phyloP scores from a whole-genome alignment of 2,113 vertebrate genomes.

The Struthio camelus region DNA sequence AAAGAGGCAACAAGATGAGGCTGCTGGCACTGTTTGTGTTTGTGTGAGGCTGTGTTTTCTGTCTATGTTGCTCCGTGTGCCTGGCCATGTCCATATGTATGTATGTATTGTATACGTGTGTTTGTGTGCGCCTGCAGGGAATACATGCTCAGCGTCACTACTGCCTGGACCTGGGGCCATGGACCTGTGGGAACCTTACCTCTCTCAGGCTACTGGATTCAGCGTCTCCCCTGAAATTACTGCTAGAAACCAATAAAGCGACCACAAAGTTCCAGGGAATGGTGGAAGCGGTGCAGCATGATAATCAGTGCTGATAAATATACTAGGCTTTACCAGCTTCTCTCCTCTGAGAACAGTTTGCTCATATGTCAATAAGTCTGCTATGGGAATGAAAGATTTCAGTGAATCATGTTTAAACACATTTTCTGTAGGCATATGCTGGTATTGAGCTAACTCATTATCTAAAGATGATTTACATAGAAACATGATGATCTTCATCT shows the following conservation, averaged over 20 bases:
- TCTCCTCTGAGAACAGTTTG: neutral
- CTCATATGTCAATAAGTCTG: constrained; percentile 23
- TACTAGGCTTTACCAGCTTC: neutral
- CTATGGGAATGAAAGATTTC: neutral
- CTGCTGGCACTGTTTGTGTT: no score
- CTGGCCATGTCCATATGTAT: no score
- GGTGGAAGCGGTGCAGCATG: neutral
- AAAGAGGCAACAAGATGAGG: no score
- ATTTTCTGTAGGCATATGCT: constrained; percentile 58
- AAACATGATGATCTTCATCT: constrained; percentile 38
- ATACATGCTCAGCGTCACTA: neutral
- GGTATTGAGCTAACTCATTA: constrained; percentile 36
- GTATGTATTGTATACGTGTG: no score
- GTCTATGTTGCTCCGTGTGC: no score
- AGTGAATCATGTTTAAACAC: constrained; percentile 47
- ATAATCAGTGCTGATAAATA: neutral
- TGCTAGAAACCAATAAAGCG: neutral
- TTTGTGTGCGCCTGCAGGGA: neutral
- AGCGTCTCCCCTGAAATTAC: neutral
- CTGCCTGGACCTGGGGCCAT: neutral
- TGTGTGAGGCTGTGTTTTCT: no score
- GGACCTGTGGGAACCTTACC: neutral
- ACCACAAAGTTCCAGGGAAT: rapidly evolving
- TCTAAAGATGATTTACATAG: constrained; percentile 41
- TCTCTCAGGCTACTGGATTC: neutral